Base-by-base conservation (phyloP, 2,888 invertebrate species). In the Tryphoninae sp. region DNA sequence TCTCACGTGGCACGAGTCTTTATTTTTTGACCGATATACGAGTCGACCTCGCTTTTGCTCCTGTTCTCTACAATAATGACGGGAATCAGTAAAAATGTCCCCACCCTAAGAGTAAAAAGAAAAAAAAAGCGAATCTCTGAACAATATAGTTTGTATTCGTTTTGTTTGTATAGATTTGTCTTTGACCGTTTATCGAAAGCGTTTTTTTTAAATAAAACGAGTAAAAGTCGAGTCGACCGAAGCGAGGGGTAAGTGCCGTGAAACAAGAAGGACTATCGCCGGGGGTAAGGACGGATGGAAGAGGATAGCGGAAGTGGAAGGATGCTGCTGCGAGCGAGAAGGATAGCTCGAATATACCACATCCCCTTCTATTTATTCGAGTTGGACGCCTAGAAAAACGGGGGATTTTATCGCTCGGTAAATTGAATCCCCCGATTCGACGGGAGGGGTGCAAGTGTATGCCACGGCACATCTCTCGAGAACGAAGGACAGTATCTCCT, bases 321-420 rank as follows among this genome's bases (percentile, higher is more conserved):
- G 55, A 19, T 67, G 62, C 49, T 23, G 55, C 64, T 64, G 9
- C 61, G 40, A 40, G 53, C 59, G 64, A 73, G 67, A 49, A 45
- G 64, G 13, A 22, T 45, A 23, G 49, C 68, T 51, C 55, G 19
- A 42, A n/a, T n/a, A 55, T 16, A 49, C 40, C 22, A 49, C 71
- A 55, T 76, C 81, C 82, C 80, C 76, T 81, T 81, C 81, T 84
- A 85, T 86, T 86, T 86, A 86, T 85, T 82, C 83, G 83, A 85
- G 82, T 86, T 84, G 86, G 84, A 84, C 79, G 83, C 73, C 86
- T 87, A 86, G 86, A 87, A 88, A 88, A 88, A 87, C 86, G 84
- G 82, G 84, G 78, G 88, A 88, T 89, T 89, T 89, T 89, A 89
- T 89, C 88, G 85, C 83, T 83, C 80, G 85, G 82, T 87, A 89